A percentile compares a stretch with the other conserved stretches of the same genome.
phyloP scores from a whole-genome alignment of 2,113 vertebrate genomes.

The Asarcornis scutulata region DNA sequence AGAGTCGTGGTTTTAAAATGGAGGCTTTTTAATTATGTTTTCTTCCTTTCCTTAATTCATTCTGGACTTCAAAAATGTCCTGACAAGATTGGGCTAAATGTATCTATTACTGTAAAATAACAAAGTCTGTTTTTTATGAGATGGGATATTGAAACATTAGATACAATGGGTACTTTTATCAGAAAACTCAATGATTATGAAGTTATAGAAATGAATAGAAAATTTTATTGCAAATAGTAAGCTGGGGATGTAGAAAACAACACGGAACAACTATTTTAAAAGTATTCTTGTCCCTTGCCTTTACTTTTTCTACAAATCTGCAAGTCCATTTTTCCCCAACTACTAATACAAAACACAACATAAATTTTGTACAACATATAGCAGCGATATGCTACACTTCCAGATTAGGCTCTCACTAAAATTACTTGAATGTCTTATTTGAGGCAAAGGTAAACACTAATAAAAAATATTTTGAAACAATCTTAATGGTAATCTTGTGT shows the following conservation, averaged over 20 bases:
- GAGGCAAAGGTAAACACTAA: slow-evolving; percentile 64
- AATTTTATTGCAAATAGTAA: background rate
- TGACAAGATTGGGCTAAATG: background rate
- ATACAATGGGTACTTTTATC: background rate
- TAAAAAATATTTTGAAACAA: slow-evolving; percentile 62
- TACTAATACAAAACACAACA: background rate
- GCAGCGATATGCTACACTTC: background rate
- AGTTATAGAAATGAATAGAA: background rate
- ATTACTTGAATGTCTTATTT: slow-evolving; percentile 43
- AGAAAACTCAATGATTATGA: background rate
- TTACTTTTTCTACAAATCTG: background rate
- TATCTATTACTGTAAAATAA: background rate
- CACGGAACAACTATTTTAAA: background rate
- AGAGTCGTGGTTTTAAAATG: background rate
- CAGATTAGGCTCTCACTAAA: slow-evolving; percentile 53
- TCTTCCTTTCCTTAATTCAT: background rate
- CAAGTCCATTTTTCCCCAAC: background rate
- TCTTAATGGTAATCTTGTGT: background rate
- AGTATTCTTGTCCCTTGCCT: background rate
- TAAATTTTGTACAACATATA: background rate
- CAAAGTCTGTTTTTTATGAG: background rate
- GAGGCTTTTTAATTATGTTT: background rate
- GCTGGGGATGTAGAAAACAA: background rate
- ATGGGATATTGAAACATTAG: background rate
- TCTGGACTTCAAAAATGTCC: background rate